These are phyloP conservation scores for Cotesia congregata DNA, from an alignment of 2,888 invertebrate genomes.

Conservation along the genomic window DNA sequence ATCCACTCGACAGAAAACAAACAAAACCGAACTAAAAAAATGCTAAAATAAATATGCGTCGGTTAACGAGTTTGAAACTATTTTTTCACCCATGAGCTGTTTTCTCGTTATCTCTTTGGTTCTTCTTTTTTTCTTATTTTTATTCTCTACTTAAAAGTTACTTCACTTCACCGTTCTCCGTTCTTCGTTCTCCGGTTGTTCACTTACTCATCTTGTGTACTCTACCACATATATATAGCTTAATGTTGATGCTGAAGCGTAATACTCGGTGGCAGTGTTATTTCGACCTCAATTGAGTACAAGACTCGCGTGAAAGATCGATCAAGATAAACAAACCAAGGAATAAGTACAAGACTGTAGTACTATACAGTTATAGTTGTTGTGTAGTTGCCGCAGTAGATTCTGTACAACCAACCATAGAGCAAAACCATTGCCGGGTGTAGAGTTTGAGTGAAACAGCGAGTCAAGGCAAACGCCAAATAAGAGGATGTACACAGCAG, in stretches of 20 bases:
- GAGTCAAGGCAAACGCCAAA: slow-evolving; percentile 31
- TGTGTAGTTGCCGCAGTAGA: too few relatives aligned
- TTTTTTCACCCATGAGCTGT: slow-evolving; percentile 47
- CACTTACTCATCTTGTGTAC: slow-evolving; percentile 22
- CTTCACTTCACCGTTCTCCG: slow-evolving; percentile 14
- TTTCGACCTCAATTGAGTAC: not conserved
- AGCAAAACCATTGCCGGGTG: too few relatives aligned
- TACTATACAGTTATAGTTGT: too few relatives aligned
- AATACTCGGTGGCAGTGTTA: slow-evolving; percentile 1
- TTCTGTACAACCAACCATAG: too few relatives aligned
- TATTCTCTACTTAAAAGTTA: slow-evolving; percentile 23
- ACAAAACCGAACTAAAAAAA: slow-evolving; percentile 4
- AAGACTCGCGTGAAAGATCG: slow-evolving; percentile 35
- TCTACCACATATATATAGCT: not conserved
- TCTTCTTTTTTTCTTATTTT: slow-evolving; percentile 23
- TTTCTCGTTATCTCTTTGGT: slow-evolving; percentile 50
- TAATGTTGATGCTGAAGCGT: slow-evolving; percentile 4
- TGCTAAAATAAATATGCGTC: not conserved
- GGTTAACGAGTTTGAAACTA: slow-evolving; percentile 52
- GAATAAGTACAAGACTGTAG: slow-evolving; percentile 29
- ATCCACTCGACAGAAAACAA: not conserved
- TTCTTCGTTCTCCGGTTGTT: slow-evolving; percentile 19
- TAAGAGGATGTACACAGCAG: slow-evolving; percentile 2
- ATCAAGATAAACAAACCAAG: slow-evolving; percentile 36
- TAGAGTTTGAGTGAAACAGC: not conserved